Evolutionary conservation across 2,888 invertebrate genomes (phyloP), one percentile per base, ranked within the genome.

Genomic region (Rhimphoctona megacephalus): DNA sequence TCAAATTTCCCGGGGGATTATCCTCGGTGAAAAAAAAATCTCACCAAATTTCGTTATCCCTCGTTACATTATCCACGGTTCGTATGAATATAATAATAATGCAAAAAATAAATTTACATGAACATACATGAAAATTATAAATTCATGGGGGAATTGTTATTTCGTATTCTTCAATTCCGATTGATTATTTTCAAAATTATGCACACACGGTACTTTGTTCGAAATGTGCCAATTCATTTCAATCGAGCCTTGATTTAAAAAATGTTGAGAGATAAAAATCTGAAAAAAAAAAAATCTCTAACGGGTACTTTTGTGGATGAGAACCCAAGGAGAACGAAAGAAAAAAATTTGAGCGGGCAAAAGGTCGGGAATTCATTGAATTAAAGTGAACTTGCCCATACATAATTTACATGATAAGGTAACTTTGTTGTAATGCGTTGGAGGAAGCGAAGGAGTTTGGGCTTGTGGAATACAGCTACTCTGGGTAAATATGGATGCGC

Each of bases 1-100:
- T 78, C 72, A 70, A 83, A 83, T 83, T 83, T 77, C 83, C 83
- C 78, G 72, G 64, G 83, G 72, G 78, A 83, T 77, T 64, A 46
- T 70, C 46, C 70, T 46, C 70, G 49, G 49, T 22, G 70, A 25
- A 61, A 30, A 67, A 52, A 39, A 70, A 46, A 46, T 46, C 46
- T 39, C 43, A 36, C 52, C 22, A 74, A 74, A 73, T 81, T 81
- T 74, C 36, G 54, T 74, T 81, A 81, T 69, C 67, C 54, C 43
- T 52, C 46, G 54, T 74, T 74, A 74, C 67, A 74, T 25, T 61
- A 72, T 72, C 25, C 64, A 43, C 22, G 43, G 6, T 69, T 46
- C 43, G 39, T 43, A 69, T 66, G 19, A 39, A 66, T 66, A 66
- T 66, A 39, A 66, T 66, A 39, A 66, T n/a, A 66, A 61, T 61